Percentiles rank a stretch among this genome's conserved stretches.
Evolutionary conservation across 2,797 vertebrate genomes (phyloP).

Genomic region (Alcedo quadribrachys): DNA sequence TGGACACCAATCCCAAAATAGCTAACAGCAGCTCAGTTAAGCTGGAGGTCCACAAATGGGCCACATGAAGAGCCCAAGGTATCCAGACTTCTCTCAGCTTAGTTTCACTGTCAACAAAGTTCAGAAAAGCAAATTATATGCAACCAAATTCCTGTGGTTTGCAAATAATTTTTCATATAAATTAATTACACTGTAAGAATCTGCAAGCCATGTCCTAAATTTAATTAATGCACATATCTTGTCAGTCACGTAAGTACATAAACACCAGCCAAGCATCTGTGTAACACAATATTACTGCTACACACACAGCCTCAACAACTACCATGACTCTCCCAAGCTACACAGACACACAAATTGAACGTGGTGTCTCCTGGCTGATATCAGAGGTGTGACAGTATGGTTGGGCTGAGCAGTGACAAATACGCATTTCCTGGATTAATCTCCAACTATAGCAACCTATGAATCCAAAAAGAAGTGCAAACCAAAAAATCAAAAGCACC

Average conservation of each 20-base stretch:
- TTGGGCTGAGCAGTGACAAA: neutral
- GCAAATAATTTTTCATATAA: neutral
- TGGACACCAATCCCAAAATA: neutral
- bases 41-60: neutral
- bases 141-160: accelerated
- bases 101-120: neutral
- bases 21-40: neutral
- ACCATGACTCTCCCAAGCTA: neutral
- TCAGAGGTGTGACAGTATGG: neutral
- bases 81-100: neutral
- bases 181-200: neutral
- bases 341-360: neutral
- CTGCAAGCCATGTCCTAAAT: neutral
- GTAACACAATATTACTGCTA: neutral
- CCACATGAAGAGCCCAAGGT: neutral
- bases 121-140: neutral
- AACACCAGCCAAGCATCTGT: neutral
- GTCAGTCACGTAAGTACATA: neutral
- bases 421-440: neutral
- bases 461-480: neutral
- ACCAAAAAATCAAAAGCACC: neutral
- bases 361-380: neutral
- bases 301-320: neutral
- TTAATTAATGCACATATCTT: accelerated
- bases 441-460: neutral